These are phyloP conservation scores for Sarotherodon lohbergeri DNA, from an alignment of 2,113 vertebrate species.

Conservation along the genomic window DNA sequence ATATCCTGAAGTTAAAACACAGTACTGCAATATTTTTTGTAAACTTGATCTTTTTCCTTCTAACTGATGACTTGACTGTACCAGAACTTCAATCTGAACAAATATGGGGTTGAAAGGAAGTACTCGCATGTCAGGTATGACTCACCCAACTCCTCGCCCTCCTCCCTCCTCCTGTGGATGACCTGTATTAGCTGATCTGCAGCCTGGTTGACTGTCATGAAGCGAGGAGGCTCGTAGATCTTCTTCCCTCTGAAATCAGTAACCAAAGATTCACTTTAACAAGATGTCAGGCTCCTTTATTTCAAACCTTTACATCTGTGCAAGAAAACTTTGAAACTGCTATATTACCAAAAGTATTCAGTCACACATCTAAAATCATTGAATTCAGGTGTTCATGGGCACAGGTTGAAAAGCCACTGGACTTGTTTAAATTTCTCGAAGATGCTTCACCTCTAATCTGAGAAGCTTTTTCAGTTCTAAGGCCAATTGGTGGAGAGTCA, in stretches of 20 bases:
- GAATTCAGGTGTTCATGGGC: not conserved
- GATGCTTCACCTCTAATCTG: not conserved
- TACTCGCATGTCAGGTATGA: not conserved
- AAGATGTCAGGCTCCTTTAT: not conserved
- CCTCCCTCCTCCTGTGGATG: constrained; percentile 74
- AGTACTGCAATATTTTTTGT: not conserved
- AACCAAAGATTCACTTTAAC: not conserved
- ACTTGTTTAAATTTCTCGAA: not conserved
- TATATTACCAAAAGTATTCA: not conserved
- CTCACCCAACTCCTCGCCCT: constrained; percentile 81
- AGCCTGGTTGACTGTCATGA: constrained; percentile 88
- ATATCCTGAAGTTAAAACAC: not conserved
- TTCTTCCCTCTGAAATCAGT: constrained; percentile 79
- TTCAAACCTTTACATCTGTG: not conserved
- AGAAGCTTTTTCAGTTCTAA: not conserved
- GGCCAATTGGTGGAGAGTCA: not conserved
- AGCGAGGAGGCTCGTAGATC: constrained; percentile 89
- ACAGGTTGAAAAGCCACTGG: not conserved
- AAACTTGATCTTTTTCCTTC: not conserved
- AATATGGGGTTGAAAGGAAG: not conserved
- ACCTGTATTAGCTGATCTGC: constrained; percentile 87
- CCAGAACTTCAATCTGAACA: not conserved
- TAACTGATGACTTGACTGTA: not conserved
- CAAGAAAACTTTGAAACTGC: not conserved
- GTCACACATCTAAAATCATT: not conserved